These are phyloP conservation scores for Oxytorus armatus DNA, from an alignment of 2,888 invertebrate species.

Conservation along the genomic window DNA sequence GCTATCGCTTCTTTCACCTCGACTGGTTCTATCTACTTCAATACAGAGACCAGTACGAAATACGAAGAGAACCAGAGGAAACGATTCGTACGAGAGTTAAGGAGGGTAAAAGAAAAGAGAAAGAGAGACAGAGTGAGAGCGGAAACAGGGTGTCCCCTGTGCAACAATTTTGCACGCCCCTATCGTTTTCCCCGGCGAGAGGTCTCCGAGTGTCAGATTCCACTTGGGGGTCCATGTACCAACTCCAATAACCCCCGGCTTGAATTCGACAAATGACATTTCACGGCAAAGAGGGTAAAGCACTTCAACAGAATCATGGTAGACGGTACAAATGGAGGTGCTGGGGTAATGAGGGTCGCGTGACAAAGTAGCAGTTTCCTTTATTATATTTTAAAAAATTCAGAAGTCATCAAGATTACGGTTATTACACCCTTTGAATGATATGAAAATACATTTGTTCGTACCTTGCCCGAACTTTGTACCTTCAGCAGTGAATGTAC, in stretches of 20 bases:
- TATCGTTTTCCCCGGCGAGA: not conserved
- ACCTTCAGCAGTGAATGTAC: no score
- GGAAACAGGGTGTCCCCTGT: not conserved
- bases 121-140: not conserved
- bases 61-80: not conserved
- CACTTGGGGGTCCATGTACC: not conserved
- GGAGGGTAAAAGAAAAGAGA: not conserved
- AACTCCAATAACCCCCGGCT: conserved; percentile 21
- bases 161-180: conserved; percentile 20
- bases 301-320: not conserved
- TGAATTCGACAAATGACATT: conserved; percentile 12
- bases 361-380: no score
- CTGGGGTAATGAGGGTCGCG: no score
- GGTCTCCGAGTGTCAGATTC: conserved; percentile 22
- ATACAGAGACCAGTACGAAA: conserved; percentile 4
- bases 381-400: no score
- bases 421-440: no score
- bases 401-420: no score
- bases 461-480: no score
- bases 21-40: not conserved
- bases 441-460: no score
- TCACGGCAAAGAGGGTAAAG: conserved; percentile 12
- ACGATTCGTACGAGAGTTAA: not conserved
- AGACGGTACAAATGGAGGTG: not conserved
- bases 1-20: conserved; percentile 13